phyloP scores from a whole-genome alignment of 1,140 invertebrate species.

The Episyrphus balteatus region DNA sequence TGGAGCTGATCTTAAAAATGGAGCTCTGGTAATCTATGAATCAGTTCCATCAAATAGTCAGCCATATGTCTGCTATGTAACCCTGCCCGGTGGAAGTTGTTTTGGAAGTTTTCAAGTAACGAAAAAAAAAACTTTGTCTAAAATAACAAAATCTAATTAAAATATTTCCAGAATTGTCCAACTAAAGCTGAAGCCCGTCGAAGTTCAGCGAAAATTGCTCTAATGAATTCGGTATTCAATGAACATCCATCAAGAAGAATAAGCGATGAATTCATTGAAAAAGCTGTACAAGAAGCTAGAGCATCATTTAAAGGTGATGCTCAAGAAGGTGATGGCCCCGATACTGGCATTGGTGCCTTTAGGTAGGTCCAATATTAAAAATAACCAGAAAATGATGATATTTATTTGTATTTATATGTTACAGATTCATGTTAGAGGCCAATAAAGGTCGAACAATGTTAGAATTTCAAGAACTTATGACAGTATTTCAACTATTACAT shows the following conservation, averaged over 20 bases:
- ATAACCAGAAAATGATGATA: not conserved
- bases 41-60: constrained; percentile 80
- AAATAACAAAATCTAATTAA: not conserved
- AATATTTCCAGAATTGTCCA: constrained; percentile 66
- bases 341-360: constrained; percentile 83
- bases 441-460: constrained; percentile 90
- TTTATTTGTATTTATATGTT: constrained; percentile 3
- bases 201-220: constrained; percentile 87
- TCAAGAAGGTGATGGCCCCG: constrained; percentile 64
- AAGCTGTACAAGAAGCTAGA: constrained; percentile 78
- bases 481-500: constrained; percentile 87
- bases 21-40: constrained; percentile 88
- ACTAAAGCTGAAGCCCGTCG: constrained; percentile 88
- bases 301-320: constrained; percentile 49
- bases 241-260: constrained; percentile 89
- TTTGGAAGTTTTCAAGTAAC: constrained; percentile 87
- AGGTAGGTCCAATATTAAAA: constrained; percentile 38
- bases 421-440: constrained; percentile 80
- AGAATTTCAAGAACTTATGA: constrained; percentile 95
- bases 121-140: constrained; percentile 1
- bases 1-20: constrained; percentile 76
- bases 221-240: constrained; percentile 96
- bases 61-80: constrained; percentile 91
- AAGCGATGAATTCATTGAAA: constrained; percentile 88
- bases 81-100: constrained; percentile 86